Conservation (phyloP, 2,888 invertebrate species). For the Harmothoe impar region DNA sequence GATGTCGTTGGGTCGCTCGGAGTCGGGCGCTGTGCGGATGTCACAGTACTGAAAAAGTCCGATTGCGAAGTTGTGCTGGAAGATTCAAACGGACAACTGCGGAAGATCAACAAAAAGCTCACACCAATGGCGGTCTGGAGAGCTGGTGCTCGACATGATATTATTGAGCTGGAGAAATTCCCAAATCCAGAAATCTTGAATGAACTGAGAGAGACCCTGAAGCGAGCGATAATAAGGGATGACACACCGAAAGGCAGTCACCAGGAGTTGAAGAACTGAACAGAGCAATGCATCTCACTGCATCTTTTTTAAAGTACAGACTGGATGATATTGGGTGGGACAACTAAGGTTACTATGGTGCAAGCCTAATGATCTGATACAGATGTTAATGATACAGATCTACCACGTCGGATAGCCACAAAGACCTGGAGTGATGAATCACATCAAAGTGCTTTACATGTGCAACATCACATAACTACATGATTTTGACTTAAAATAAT, state of each 20-base stretch:
- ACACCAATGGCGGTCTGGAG: conserved; percentile 77
- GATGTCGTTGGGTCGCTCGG: conserved; percentile 73
- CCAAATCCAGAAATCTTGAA: conserved; percentile 43
- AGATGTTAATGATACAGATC: no score
- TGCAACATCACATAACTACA: no score
- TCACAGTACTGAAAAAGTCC: conserved; percentile 75
- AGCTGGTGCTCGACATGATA: conserved; percentile 71
- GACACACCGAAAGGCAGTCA: background rate
- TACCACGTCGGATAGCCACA: no score
- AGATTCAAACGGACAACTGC: conserved; percentile 74
- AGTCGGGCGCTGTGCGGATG: conserved; percentile 75
- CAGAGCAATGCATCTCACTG: background rate
- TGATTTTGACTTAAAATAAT: no score
- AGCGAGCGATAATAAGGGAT: background rate
- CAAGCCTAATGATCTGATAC: no score
- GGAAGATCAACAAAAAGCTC: conserved; percentile 71
- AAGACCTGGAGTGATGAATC: no score
- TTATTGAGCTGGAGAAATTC: conserved; percentile 51
- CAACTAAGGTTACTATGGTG: no score
- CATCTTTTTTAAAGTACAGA: background rate
- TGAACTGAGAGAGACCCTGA: background rate
- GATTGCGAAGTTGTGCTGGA: conserved; percentile 73
- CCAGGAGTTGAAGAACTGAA: background rate
- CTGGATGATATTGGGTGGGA: background rate
- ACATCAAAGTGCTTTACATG: no score